Evolutionary conservation across 1,140 invertebrate species (phyloP).

Genomic region (Papilio xuthus): DNA sequence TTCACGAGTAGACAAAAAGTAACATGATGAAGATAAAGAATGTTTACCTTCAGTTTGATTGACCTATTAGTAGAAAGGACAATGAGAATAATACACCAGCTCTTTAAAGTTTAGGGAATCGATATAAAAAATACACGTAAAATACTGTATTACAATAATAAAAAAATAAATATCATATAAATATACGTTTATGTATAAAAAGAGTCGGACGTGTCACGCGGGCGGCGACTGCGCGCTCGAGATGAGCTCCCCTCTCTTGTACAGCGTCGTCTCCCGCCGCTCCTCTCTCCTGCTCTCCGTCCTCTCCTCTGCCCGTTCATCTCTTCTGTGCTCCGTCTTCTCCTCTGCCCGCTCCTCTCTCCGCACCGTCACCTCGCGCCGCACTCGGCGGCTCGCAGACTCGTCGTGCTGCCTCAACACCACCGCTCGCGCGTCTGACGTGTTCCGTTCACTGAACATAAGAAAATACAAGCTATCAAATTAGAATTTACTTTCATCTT

Average conservation of each 20-base stretch:
- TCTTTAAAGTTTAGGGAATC: slow-evolving; percentile 5
- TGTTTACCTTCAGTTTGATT: too few relatives aligned
- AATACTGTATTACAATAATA: slow-evolving; percentile 45
- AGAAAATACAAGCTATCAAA: too few relatives aligned
- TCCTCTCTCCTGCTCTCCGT: slow-evolving; percentile 48
- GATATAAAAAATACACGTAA: slow-evolving; percentile 32
- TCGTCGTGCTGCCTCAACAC: slow-evolving; percentile 72
- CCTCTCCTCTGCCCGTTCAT: slow-evolving; percentile 43
- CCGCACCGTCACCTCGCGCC: slow-evolving; percentile 5
- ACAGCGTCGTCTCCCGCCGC: slow-evolving; percentile 81
- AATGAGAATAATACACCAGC: not conserved
- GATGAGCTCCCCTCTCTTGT: slow-evolving; percentile 91
- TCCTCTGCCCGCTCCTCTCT: slow-evolving; percentile 43
- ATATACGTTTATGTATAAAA: slow-evolving; percentile 78
- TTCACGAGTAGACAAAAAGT: too few relatives aligned
- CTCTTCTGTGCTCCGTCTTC: slow-evolving; percentile 38
- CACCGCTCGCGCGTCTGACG: slow-evolving; percentile 71
- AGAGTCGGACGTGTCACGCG: slow-evolving; percentile 63
- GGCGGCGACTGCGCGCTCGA: slow-evolving; percentile 85
- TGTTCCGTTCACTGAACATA: slow-evolving; percentile 76
- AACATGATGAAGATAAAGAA: too few relatives aligned
- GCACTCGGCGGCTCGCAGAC: slow-evolving; percentile 50
- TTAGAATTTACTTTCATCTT: too few relatives aligned
- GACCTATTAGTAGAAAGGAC: not conserved
- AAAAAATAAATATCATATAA: slow-evolving; percentile 67